phyloP scores from a whole-genome alignment of 2,888 invertebrate genomes.

The Corythucha ciliata region DNA sequence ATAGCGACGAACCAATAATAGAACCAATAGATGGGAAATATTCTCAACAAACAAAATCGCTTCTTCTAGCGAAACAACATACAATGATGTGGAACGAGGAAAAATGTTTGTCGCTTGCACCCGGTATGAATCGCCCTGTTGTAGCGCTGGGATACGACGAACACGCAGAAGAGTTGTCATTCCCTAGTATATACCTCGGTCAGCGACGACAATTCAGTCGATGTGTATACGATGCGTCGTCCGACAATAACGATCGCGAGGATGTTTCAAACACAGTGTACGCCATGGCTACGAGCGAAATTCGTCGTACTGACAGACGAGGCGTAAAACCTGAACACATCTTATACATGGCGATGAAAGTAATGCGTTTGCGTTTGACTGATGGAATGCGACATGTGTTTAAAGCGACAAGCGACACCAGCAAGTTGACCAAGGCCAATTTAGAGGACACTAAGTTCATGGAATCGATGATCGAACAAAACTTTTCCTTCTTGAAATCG shows the following conservation, averaged over 20 bases:
- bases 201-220: conserved; percentile 11
- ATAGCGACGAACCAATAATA: conserved; percentile 5
- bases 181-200: conserved; percentile 17
- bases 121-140: conserved; percentile 1
- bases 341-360: conserved; percentile 42
- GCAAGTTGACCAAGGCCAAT: conserved; percentile 37
- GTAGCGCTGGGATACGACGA: conserved; percentile 6
- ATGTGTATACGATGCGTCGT: neutral
- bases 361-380: conserved; percentile 36
- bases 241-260: conserved; percentile 21
- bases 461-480: conserved; percentile 36
- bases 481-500: conserved; percentile 21
- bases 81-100: conserved; percentile 16
- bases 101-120: conserved; percentile 11
- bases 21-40: conserved; percentile 6
- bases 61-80: conserved; percentile 8
- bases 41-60: conserved; percentile 5
- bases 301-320: conserved; percentile 40
- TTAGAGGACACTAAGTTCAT: conserved; percentile 38
- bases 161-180: conserved; percentile 16
- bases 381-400: conserved; percentile 14
- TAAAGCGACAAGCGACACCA: conserved; percentile 22
- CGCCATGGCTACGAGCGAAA: conserved; percentile 29
- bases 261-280: conserved; percentile 5
- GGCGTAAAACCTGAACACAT: conserved; percentile 36